Base-by-base conservation (phyloP, 1,140 invertebrate genomes). In the Caenorhabditis remanei region DNA sequence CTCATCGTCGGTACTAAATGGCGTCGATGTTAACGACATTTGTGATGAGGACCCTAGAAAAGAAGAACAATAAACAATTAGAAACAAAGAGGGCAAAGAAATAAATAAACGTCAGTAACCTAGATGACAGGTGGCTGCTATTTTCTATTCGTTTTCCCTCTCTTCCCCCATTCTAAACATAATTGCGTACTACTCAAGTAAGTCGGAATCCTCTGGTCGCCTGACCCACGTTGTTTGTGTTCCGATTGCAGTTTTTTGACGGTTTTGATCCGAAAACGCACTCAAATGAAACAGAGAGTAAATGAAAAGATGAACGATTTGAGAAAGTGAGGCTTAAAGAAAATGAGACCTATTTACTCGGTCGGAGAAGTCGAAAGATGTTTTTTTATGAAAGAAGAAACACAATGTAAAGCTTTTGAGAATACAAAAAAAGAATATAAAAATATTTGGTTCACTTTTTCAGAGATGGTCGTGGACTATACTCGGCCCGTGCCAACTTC, bases 121-220 rank as follows among this genome's bases (percentile, higher is more conserved):
- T 41, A 65, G 65, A 71, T 71, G 65, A 71, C 65, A 71, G 67
- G 67, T 67, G 63, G 63, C 63, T 0, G 32, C 32, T 32, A 32
- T 32, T 32, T 32, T 32, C 32, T 67, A 67, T 67, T 41, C 9
- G 9, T 11, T 32, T 67, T n/a, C 58, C 19, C 63, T 14, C 24
- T 67, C 11, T 67, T 41, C 40, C 24, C 16, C 11, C 32, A 8
- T n/a, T 32, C 58, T 32, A 32, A 61, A 67, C 67, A 75, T 75
- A 75, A 75, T 75, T 75, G 67, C 67, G 41, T 75, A n/a, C 67
- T 75, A 75, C 43, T 75, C 43, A 75, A 75, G 43, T 75, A 75
- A 75, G 63, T 67, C 63, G 32, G 19, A 67, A 75, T 75, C 67
- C 24, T 75, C 67, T 46, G 32, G 24, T 67, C 63, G 63, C 63